A percentile compares a stretch with the other conserved stretches of the same genome.
Evolutionary conservation across 37 sponge, comb jelly and placozoan genomes (phyloP).

Genomic region (Oscarella lobularis): DNA sequence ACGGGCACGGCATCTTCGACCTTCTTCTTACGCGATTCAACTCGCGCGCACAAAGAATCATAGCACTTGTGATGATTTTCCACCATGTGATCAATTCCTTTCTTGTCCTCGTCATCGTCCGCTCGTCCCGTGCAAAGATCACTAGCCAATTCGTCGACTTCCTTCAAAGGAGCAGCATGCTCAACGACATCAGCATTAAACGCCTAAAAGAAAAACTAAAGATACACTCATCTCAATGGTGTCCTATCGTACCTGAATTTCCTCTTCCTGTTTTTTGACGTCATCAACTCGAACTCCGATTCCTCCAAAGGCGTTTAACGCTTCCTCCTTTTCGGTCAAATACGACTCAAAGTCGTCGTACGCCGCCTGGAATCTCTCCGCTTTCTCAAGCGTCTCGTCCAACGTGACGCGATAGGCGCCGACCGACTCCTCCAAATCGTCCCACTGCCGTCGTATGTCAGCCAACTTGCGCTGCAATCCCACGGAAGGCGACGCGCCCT

Average conservation of each 20-base stretch:
- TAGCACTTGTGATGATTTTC: neutral
- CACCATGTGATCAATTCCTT: neutral
- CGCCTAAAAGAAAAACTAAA: too few species aligned
- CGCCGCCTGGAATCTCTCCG: neutral
- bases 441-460: neutral
- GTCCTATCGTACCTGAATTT: slow-evolving; percentile 2
- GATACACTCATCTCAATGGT: too few species aligned
- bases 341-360: neutral
- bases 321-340: neutral
- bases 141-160: neutral
- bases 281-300: neutral
- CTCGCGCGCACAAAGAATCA: neutral
- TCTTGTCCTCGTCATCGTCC: slow-evolving; percentile 6
- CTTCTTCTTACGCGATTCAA: neutral
- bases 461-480: neutral
- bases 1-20: neutral
- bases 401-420: neutral
- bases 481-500: neutral
- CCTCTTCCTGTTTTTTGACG: neutral
- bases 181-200: slow-evolving; percentile 6
- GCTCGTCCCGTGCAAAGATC: neutral
- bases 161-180: neutral
- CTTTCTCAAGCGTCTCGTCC: neutral
- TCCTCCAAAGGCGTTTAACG: neutral
- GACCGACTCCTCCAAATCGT: neutral